Evolutionary conservation across 2,888 invertebrate genomes (phyloP).

Genomic region (Malacosoma neustria): DNA sequence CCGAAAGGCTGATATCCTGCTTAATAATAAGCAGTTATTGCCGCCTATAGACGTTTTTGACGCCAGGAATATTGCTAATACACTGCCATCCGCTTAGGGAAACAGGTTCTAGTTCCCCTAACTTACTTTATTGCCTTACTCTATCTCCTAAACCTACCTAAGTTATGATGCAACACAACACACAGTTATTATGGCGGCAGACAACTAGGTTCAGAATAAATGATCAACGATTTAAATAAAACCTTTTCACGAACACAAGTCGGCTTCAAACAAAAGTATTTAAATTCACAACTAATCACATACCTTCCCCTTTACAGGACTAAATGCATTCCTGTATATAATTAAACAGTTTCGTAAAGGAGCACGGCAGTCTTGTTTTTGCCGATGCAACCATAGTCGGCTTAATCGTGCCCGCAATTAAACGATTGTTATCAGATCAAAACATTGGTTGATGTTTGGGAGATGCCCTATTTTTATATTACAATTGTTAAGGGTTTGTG

Average conservation of each 20-base stretch:
- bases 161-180: too few species aligned
- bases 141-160: too few species aligned
- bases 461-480: background rate
- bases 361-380: slow-evolving; percentile 28
- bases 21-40: too few species aligned
- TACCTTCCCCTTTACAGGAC: slow-evolving; percentile 12
- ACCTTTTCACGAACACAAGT: background rate
- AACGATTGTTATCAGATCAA: slow-evolving; percentile 43
- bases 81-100: too few species aligned
- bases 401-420: slow-evolving; percentile 48
- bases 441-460: slow-evolving; percentile 10
- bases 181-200: too few species aligned
- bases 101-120: too few species aligned
- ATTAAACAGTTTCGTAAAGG: slow-evolving; percentile 14
- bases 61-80: too few species aligned
- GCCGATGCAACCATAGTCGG: slow-evolving; percentile 37
- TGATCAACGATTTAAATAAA: background rate
- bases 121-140: too few species aligned
- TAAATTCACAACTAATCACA: slow-evolving; percentile 5
- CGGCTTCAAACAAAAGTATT: slow-evolving; percentile 1
- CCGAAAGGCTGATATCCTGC: too few species aligned
- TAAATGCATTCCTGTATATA: slow-evolving; percentile 12
- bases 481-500: too few species aligned
- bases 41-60: too few species aligned
- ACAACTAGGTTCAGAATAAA: too few species aligned